These are phyloP conservation scores for Holcopasites calliopsidis DNA, from an alignment of 1,140 invertebrate species.

Conservation along the genomic window DNA sequence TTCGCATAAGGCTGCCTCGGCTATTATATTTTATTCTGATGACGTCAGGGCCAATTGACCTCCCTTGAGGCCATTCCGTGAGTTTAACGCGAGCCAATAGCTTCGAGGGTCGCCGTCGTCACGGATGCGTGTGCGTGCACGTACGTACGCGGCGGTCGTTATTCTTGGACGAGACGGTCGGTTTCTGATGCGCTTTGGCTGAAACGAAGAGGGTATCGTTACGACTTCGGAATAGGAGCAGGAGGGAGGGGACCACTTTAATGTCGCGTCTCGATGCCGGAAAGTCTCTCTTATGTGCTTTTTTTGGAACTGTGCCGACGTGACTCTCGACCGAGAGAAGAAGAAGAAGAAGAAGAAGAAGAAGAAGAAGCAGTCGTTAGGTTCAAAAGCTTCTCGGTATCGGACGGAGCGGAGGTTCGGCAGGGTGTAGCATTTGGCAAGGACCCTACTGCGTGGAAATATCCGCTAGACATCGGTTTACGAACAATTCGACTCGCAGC, in stretches of 20 bases:
- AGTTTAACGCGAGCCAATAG: slow-evolving; percentile 66
- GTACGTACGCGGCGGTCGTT: slow-evolving; percentile 58
- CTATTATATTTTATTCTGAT: slow-evolving; percentile 56
- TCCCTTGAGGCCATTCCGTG: slow-evolving; percentile 56
- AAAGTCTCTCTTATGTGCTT: slow-evolving; percentile 59
- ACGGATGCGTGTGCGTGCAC: no score
- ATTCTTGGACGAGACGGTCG: slow-evolving; percentile 66
- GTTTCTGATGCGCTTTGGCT: slow-evolving; percentile 50
- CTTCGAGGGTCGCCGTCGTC: slow-evolving; percentile 52
- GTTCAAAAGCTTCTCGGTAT: slow-evolving; percentile 59
- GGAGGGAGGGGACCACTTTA: slow-evolving; percentile 21
- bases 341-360: no score
- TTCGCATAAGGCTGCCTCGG: slow-evolving; percentile 45
- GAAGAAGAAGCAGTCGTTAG: slow-evolving; percentile 46
- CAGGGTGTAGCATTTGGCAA: slow-evolving; percentile 45
- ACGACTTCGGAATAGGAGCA: not conserved
- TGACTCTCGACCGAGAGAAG: not conserved
- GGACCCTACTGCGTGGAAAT: slow-evolving; percentile 33
- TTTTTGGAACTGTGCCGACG: slow-evolving; percentile 57
- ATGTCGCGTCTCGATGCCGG: slow-evolving; percentile 53
- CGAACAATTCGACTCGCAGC: not conserved
- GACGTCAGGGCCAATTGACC: slow-evolving; percentile 71
- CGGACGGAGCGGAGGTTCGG: slow-evolving; percentile 26
- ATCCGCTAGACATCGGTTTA: slow-evolving; percentile 16
- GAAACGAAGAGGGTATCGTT: not conserved